phyloP scores from a whole-genome alignment of 2,888 invertebrate genomes.

The Brachypalpus laphriformis region DNA sequence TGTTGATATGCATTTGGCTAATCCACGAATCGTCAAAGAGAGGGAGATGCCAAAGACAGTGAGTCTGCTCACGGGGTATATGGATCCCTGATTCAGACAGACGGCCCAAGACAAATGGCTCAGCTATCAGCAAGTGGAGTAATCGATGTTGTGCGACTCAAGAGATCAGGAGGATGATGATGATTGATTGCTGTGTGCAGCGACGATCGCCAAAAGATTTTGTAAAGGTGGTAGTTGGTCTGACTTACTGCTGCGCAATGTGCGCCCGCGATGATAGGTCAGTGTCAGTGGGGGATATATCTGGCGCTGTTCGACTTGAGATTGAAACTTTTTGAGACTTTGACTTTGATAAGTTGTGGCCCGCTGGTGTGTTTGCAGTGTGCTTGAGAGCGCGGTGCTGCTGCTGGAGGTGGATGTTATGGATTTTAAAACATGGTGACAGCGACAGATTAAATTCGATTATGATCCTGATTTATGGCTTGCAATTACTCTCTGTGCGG shows the following conservation, averaged over 20 bases:
- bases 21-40: slow-evolving; percentile 62
- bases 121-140: slow-evolving; percentile 77
- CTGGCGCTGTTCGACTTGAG: slow-evolving; percentile 23
- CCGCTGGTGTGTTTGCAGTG: slow-evolving; percentile 67
- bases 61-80: slow-evolving; percentile 69
- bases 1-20: slow-evolving; percentile 45
- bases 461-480: slow-evolving; percentile 71
- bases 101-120: slow-evolving; percentile 76
- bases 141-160: slow-evolving; percentile 77
- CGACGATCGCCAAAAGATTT: slow-evolving; percentile 73
- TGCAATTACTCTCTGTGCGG: slow-evolving; percentile 57
- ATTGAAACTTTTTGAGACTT: slow-evolving; percentile 66
- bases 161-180: slow-evolving; percentile 76
- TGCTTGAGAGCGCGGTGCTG: not conserved
- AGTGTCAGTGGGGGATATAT: slow-evolving; percentile 67
- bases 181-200: slow-evolving; percentile 77
- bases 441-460: slow-evolving; percentile 74
- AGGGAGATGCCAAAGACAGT: slow-evolving; percentile 59
- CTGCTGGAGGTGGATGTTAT: slow-evolving; percentile 70
- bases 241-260: slow-evolving; percentile 66
- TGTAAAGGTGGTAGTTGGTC: slow-evolving; percentile 67
- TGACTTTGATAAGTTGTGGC: slow-evolving; percentile 73
- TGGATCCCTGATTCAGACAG: slow-evolving; percentile 67
- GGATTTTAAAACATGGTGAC: slow-evolving; percentile 74
- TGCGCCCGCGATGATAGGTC: slow-evolving; percentile 66